These are phyloP conservation scores for Himalopsyche phryganea DNA, from an alignment of 1,140 invertebrate genomes.

Conservation along the genomic window DNA sequence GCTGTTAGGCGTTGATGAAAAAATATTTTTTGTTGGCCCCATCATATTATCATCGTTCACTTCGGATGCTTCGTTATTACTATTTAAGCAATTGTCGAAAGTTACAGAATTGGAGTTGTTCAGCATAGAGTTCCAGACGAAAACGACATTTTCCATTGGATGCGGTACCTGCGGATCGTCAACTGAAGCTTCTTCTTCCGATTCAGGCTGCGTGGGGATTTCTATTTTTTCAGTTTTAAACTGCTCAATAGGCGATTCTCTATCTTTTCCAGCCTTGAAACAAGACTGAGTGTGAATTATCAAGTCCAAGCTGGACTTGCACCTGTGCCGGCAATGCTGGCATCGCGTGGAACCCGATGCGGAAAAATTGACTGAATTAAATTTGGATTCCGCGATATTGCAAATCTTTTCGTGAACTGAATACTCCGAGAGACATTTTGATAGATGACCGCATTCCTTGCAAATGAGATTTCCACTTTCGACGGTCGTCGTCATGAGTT, in stretches of 20 bases:
- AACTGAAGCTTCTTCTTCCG: slow-evolving; percentile 37
- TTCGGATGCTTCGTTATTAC: slow-evolving; percentile 42
- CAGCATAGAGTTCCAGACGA: slow-evolving; percentile 66
- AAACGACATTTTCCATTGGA: slow-evolving; percentile 72
- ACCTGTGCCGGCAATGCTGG: slow-evolving; percentile 78
- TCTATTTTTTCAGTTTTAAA: slow-evolving; percentile 30
- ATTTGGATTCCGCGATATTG: slow-evolving; percentile 38
- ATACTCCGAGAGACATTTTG: slow-evolving; percentile 80
- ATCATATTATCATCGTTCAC: slow-evolving; percentile 5
- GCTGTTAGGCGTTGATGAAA: slow-evolving; percentile 22
- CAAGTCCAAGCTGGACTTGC: slow-evolving; percentile 76
- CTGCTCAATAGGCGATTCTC: slow-evolving; percentile 32
- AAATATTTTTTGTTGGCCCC: slow-evolving; percentile 11
- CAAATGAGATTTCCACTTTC: slow-evolving; percentile 63
- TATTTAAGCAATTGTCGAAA: slow-evolving; percentile 28
- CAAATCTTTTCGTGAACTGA: slow-evolving; percentile 71
- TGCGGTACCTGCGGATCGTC: slow-evolving; percentile 52
- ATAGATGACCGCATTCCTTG: slow-evolving; percentile 71
- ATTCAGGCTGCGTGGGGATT: slow-evolving; percentile 19
- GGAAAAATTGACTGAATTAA: slow-evolving; percentile 37
- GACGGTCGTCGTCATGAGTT: slow-evolving; percentile 55
- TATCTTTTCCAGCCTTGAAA: slow-evolving; percentile 37
- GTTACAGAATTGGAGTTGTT: slow-evolving; percentile 36
- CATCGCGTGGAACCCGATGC: slow-evolving; percentile 66
- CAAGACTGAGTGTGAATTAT: slow-evolving; percentile 70